Conservation (phyloP, 2,888 invertebrate species). For the Zootermopsis nevadensis region DNA sequence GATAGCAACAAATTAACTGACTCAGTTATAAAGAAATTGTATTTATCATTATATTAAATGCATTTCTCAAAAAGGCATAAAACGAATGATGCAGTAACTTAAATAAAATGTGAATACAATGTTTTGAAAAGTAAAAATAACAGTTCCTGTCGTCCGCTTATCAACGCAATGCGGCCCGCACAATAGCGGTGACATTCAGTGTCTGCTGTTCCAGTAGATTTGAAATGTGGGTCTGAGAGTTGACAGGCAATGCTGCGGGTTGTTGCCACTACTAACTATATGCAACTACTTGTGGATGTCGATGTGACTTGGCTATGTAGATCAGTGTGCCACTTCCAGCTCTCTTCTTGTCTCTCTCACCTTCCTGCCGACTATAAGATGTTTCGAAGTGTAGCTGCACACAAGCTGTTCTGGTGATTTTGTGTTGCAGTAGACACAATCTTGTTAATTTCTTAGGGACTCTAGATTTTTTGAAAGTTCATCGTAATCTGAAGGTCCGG, state of each 20-base stretch:
- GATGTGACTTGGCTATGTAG: conserved; percentile 26
- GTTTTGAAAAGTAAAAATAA: no score
- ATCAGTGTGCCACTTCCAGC: conserved; percentile 31
- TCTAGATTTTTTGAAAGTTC: no score
- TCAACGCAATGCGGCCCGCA: background rate
- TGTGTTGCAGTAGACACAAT: no score
- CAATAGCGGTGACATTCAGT: background rate
- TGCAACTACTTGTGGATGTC: conserved; percentile 12
- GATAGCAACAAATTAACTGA: no score
- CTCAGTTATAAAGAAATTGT: no score
- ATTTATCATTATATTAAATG: no score
- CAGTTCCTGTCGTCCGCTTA: background rate
- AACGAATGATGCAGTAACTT: no score
- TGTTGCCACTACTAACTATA: conserved; percentile 17
- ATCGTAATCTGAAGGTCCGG: no score
- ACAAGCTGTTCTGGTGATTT: no score
- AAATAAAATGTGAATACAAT: no score
- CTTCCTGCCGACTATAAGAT: background rate
- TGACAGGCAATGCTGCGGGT: background rate
- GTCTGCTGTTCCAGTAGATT: conserved; percentile 34
- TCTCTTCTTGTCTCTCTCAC: conserved; percentile 21
- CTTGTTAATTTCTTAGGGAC: no score
- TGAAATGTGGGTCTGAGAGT: conserved; percentile 32
- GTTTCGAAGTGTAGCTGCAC: background rate
- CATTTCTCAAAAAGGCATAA: no score